Base-by-base conservation (phyloP, 2,888 invertebrate species). In the Troides aeacus region DNA sequence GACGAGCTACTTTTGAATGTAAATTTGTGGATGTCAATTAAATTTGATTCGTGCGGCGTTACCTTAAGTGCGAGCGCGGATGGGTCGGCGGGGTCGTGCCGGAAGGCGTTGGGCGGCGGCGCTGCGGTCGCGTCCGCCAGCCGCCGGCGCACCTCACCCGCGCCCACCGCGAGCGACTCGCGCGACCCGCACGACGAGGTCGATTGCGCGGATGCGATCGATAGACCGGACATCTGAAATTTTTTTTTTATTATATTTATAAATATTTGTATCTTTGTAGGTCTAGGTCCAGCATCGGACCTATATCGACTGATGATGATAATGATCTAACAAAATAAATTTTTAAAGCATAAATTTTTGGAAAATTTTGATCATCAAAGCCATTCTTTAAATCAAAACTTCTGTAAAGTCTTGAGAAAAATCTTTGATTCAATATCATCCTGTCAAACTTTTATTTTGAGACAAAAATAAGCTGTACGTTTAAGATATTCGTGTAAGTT, bases 51-150 rank as follows among this genome's bases (percentile, higher is more conserved):
- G 2, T 15, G 18, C 18, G 15, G 17, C 18, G 30, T 71, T 83
- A 95, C 95, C 94, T 99, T 99, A 62, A 99, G 93, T 6, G 99
- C 98, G 1, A 98, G 97, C 1, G 99, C 99, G 59, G 99, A 99
- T 0, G 99, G 99, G 92, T 99, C 99, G 80, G 99, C 98, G 0
- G 99, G 99, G 92, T 99, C 99, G 81, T 98, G 96, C 79, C 96
- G 94, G 85, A 97, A 97, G 23, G 96, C 95, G 80, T 95, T 95
- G 80, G 83, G 93, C 81, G 88, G 90, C 70, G 86, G 89, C 76
- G 89, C 90, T 68, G 87, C 89, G n/a, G 90, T 93, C 56, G 97
- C 97, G 87, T 97, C 97, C 0, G 96, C 96, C 64, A 98, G 92
- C 70, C 98, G 93, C 66, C 97, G 93, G 62, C 98, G 93, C 77